Percentiles rank a stretch among this genome's conserved stretches.
These are phyloP conservation scores for Fragum whitleyi DNA, from an alignment of 2,888 invertebrate genomes.

Conservation along the genomic window DNA sequence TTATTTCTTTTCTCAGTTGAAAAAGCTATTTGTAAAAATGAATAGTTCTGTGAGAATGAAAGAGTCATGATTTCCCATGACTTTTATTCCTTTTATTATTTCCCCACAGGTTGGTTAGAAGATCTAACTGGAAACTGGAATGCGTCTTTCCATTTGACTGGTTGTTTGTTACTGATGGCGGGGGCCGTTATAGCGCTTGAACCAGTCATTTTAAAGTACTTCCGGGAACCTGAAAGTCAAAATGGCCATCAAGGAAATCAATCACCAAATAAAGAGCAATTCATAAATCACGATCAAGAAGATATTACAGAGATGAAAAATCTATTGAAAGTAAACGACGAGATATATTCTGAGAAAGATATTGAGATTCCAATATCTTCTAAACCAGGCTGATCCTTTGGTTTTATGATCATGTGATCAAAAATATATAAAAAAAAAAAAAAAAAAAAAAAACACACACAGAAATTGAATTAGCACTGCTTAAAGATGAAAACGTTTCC, in stretches of 20 bases:
- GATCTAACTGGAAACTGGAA: slow-evolving; percentile 59
- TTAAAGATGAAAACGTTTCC: too few species aligned
- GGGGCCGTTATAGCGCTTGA: slow-evolving; percentile 35
- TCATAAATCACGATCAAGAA: background rate
- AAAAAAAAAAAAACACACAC: too few species aligned
- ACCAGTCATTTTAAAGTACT: slow-evolving; percentile 25
- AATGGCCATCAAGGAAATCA: background rate
- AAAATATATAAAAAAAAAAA: too few species aligned
- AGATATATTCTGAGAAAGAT: background rate
- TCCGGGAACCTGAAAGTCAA: background rate
- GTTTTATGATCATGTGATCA: too few species aligned
- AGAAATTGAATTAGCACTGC: too few species aligned
- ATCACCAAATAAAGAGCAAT: background rate
- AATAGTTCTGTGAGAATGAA: too few species aligned
- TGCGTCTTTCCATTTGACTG: slow-evolving; percentile 59
- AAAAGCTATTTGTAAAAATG: too few species aligned
- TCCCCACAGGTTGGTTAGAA: slow-evolving; percentile 53
- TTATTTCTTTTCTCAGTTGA: background rate
- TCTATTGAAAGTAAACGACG: background rate
- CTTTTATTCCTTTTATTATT: slow-evolving; percentile 15
- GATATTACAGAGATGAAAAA: background rate
- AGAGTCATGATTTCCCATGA: background rate
- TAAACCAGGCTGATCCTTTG: background rate
- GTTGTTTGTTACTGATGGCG: slow-evolving; percentile 40
- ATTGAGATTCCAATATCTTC: background rate